Percentiles rank a stretch among this genome's conserved stretches.
Evolutionary conservation across 2,888 invertebrate genomes (phyloP).

Genomic region (Epistrophe grossulariae): DNA sequence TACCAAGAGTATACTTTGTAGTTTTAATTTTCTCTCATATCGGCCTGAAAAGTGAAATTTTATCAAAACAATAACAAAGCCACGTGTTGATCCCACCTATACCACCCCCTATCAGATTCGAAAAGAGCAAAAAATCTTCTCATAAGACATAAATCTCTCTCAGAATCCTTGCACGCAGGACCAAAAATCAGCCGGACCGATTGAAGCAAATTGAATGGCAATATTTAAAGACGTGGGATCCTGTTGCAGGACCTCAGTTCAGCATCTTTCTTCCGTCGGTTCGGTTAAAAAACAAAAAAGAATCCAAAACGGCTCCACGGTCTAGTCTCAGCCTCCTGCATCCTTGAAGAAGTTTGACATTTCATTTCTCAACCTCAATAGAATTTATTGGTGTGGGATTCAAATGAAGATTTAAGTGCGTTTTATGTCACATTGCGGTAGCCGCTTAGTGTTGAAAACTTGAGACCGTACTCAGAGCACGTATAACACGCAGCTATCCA

Average conservation of each 20-base stretch:
- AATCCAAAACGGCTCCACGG: background rate
- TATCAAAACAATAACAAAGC: conserved; percentile 67
- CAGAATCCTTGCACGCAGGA: conserved; percentile 60
- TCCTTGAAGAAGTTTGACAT: conserved; percentile 11
- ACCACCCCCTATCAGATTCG: background rate
- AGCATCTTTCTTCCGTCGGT: conserved; percentile 52
- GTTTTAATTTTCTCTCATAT: conserved; percentile 10
- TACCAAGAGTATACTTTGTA: conserved; percentile 69
- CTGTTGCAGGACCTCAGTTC: conserved; percentile 60
- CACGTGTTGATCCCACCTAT: conserved; percentile 51
- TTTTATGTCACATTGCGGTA: conserved; percentile 46
- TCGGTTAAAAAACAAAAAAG: conserved; percentile 1
- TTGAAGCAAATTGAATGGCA: conserved; percentile 65
- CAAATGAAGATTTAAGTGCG: conserved; percentile 57
- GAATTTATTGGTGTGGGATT: background rate
- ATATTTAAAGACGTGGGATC: conserved; percentile 38
- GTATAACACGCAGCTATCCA: conserved; percentile 13
- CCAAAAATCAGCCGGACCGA: conserved; percentile 51
- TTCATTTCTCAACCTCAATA: background rate
- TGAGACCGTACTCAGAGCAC: conserved; percentile 22
- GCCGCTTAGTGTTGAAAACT: conserved; percentile 24
- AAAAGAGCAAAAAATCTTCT: conserved; percentile 28
- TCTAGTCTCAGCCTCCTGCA: background rate
- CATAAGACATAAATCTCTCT: conserved; percentile 35
- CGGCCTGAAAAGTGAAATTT: conserved; percentile 62